Conservation (phyloP, 2,113 vertebrate species). For the Sakesphorus luctuosus region DNA sequence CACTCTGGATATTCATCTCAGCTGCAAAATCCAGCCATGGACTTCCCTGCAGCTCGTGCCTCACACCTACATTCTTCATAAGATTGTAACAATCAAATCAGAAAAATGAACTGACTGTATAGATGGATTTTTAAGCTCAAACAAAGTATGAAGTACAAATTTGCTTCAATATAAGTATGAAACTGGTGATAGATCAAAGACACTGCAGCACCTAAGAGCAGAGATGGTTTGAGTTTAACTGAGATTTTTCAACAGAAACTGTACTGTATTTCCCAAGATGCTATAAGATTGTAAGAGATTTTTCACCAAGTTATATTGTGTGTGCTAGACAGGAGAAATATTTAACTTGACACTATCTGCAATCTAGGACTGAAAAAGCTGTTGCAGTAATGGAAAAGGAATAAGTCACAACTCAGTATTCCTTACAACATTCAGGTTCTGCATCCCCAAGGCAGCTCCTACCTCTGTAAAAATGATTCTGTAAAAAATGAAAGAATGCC, state of each 20-base stretch:
- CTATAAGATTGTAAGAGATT: neutral
- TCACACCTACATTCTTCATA: neutral
- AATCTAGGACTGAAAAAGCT: neutral
- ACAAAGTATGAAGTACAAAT: constrained; percentile 41
- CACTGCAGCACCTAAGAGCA: neutral
- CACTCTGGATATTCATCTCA: neutral
- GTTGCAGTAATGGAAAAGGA: neutral
- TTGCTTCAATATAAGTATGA: constrained; percentile 7
- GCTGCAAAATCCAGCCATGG: neutral
- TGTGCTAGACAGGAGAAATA: neutral
- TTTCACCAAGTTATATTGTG: neutral
- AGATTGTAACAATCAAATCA: neutral
- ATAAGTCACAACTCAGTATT: neutral
- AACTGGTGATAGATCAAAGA: constrained; percentile 6
- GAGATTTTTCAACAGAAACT: constrained; percentile 32
- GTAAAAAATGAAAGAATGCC: neutral
- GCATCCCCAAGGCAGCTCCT: neutral
- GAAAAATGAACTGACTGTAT: constrained; percentile 15
- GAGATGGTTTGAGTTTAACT: neutral
- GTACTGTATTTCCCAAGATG: neutral
- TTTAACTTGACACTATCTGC: neutral
- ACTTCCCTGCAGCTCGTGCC: neutral
- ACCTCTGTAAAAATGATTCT: neutral
- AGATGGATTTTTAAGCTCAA: constrained; percentile 46
- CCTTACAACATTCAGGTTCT: neutral